Conservation (phyloP, 37 sponge, comb jelly and placozoan species). For the Ephydatia muelleri region DNA sequence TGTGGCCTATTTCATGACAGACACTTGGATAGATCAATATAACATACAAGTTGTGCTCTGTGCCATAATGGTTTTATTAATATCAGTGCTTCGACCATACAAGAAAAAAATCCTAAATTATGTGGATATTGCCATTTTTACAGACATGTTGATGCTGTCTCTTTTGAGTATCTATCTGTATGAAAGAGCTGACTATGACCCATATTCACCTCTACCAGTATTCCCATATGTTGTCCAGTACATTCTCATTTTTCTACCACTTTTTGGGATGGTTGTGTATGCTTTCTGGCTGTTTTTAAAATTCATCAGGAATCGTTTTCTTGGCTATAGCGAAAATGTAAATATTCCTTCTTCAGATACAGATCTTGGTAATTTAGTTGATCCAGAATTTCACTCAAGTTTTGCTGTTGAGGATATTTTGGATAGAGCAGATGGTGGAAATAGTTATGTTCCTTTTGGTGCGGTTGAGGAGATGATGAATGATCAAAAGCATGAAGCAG, state of each 20-base stretch:
- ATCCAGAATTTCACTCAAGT: too few relatives aligned
- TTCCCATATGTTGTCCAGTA: conserved; percentile 25
- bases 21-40: conserved; percentile 28
- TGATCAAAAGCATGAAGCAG: too few relatives aligned
- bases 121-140: conserved; percentile 53
- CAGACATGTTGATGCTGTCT: conserved; percentile 39
- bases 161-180: conserved; percentile 37
- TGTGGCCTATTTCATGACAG: conserved; percentile 5
- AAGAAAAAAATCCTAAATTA: conserved; percentile 21
- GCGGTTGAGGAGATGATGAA: too few relatives aligned
- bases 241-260: conserved; percentile 38
- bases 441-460: too few relatives aligned
- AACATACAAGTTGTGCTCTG: conserved; percentile 10
- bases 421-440: too few relatives aligned
- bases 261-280: conserved; percentile 21
- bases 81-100: conserved; percentile 53
- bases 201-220: background rate
- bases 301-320: too few relatives aligned
- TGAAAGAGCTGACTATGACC: too few relatives aligned
- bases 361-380: too few relatives aligned
- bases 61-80: background rate
- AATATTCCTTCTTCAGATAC: too few relatives aligned
- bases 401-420: too few relatives aligned
- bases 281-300: background rate
- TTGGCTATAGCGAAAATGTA: too few relatives aligned